Evolutionary conservation across 2,113 vertebrate species (phyloP).

Genomic region (Chaetodon auriga): DNA sequence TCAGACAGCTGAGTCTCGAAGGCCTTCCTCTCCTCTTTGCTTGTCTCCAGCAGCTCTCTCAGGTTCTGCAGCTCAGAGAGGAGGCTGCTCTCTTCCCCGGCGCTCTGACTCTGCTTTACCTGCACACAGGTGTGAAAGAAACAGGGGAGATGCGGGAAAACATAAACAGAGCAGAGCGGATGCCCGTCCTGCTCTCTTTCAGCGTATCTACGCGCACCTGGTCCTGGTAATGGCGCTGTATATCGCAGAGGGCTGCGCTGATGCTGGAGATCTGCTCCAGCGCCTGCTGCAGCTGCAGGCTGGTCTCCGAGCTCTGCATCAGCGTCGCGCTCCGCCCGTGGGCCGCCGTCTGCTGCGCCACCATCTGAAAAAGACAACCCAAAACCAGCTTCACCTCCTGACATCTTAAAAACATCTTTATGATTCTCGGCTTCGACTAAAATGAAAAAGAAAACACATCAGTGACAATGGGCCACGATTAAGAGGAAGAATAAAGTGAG

Average conservation of each 20-base stretch:
- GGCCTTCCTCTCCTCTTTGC: constrained; percentile 61
- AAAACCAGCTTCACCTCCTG: not conserved
- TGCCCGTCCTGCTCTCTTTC: not conserved
- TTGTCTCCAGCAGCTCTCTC: constrained; percentile 65
- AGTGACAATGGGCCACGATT: constrained; percentile 43
- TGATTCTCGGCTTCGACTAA: constrained; percentile 28
- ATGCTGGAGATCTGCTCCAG: constrained; percentile 80
- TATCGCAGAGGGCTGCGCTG: constrained; percentile 73
- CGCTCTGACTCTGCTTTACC: constrained; percentile 66
- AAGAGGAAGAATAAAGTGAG: constrained; percentile 47
- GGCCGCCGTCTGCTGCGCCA: constrained; percentile 76
- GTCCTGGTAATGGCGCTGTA: constrained; percentile 70
- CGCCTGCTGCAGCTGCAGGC: constrained; percentile 78
- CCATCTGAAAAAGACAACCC: constrained; percentile 76
- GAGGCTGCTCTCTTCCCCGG: constrained; percentile 31
- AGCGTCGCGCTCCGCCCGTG: constrained; percentile 69
- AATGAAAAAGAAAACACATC: constrained; percentile 30
- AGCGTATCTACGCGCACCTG: constrained; percentile 70
- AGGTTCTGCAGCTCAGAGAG: constrained; percentile 76
- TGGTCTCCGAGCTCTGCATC: constrained; percentile 51
- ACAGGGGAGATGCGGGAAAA: not conserved
- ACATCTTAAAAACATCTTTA: constrained; percentile 28
- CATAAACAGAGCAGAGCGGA: not conserved
- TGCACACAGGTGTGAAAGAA: constrained; percentile 26
- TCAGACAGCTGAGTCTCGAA: constrained; percentile 67